Evolutionary conservation across 2,888 invertebrate genomes (phyloP).

Genomic region (Diploptera punctata): DNA sequence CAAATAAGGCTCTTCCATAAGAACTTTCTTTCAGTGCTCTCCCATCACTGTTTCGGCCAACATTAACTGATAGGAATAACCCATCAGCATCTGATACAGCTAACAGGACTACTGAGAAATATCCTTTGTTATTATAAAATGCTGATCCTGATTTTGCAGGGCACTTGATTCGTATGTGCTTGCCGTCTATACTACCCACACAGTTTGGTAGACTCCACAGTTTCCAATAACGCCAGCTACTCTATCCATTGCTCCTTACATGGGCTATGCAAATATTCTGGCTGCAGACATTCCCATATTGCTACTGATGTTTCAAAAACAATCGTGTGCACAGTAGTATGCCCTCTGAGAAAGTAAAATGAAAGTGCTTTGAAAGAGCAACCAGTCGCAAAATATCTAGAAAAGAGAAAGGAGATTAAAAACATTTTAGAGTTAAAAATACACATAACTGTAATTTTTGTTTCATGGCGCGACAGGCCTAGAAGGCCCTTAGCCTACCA

Average conservation of each 20-base stretch:
- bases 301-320: background rate
- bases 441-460: background rate
- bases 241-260: too few relatives aligned
- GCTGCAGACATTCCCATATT: background rate
- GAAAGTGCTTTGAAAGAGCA: background rate
- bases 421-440: background rate
- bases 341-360: background rate
- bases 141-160: background rate
- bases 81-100: background rate
- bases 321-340: background rate
- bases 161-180: too few relatives aligned
- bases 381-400: background rate
- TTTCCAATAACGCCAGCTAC: too few relatives aligned
- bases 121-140: background rate
- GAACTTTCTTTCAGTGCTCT: background rate
- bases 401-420: too few relatives aligned
- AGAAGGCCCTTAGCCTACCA: too few relatives aligned
- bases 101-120: too few relatives aligned
- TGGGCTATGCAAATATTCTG: background rate
- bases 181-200: background rate
- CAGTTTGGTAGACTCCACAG: background rate
- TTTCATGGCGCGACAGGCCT: too few relatives aligned
- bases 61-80: background rate
- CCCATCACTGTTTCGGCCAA: background rate
- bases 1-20: background rate